phyloP scores from a whole-genome alignment of 2,113 vertebrate genomes.

The Xenotilapia caudafasciata region DNA sequence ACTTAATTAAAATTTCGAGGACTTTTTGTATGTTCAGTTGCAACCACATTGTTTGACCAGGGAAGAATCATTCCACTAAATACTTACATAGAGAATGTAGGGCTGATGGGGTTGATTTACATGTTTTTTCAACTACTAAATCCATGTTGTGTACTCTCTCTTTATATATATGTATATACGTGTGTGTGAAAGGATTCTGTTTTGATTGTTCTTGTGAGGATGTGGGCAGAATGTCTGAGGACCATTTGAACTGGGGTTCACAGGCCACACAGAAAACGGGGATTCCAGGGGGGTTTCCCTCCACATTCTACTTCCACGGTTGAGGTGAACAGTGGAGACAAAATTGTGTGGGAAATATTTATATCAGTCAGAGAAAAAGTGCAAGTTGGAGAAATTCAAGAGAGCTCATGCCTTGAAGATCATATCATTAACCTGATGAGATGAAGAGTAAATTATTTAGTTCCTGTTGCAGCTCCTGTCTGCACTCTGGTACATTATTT shows the following conservation, averaged over 20 bases:
- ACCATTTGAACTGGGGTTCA: constrained; percentile 14
- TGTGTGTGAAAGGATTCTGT: background rate
- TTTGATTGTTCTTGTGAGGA: background rate
- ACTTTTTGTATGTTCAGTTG: background rate
- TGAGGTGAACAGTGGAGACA: constrained; percentile 52
- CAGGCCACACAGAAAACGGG: constrained; percentile 44
- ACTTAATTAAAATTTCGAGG: background rate
- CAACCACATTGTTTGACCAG: background rate
- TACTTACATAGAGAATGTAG: background rate
- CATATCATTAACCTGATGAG: constrained; percentile 4
- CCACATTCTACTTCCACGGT: constrained; percentile 47
- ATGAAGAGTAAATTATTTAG: background rate
- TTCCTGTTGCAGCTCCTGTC: constrained; percentile 4
- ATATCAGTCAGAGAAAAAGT: background rate
- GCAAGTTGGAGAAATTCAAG: background rate
- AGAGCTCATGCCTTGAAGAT: background rate
- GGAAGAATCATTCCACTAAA: background rate
- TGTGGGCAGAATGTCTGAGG: background rate
- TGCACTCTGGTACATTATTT: background rate
- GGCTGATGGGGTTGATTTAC: background rate
- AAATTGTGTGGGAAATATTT: constrained; percentile 35
- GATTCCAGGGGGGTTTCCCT: constrained; percentile 49
- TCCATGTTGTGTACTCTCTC: background rate
- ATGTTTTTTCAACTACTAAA: background rate
- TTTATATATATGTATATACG: fast-evolving